Evolutionary conservation across 2,888 invertebrate species (phyloP).

Genomic region (Drosophila neonasuta): DNA sequence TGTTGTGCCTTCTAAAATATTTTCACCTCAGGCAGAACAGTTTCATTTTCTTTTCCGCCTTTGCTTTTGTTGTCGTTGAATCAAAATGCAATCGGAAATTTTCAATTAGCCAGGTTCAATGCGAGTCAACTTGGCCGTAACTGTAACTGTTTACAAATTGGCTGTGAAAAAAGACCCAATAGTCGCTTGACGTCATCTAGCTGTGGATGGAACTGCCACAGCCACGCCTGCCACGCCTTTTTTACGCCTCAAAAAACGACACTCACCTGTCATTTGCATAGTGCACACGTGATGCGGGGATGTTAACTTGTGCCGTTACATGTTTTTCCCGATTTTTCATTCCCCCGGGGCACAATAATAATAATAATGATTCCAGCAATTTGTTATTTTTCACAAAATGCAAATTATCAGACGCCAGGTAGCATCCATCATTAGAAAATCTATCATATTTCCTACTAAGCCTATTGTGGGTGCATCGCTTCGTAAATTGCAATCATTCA

Average conservation of each 20-base stretch:
- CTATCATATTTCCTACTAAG: constrained; percentile 26
- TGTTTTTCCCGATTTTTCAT: constrained; percentile 11
- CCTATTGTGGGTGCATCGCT: constrained; percentile 16
- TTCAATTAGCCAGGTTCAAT: constrained; percentile 17
- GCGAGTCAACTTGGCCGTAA: constrained; percentile 33
- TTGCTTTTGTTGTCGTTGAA: constrained; percentile 23
- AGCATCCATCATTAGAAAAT: constrained; percentile 25
- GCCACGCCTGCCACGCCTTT: constrained; percentile 21
- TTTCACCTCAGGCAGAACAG: background rate
- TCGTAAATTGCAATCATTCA: constrained; percentile 27
- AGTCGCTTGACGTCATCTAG: constrained; percentile 47
- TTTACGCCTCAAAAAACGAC: constrained; percentile 11
- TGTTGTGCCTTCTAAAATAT: background rate
- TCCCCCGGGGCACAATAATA: constrained; percentile 1
- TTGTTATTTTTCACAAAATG: constrained; percentile 27
- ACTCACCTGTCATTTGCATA: constrained; percentile 50
- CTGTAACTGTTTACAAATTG: constrained; percentile 50
- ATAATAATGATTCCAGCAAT: constrained; percentile 30
- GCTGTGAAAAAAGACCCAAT: constrained; percentile 30
- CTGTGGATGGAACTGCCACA: constrained; percentile 28
- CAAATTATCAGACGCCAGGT: constrained; percentile 30
- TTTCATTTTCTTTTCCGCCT: background rate
- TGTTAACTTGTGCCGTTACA: constrained; percentile 17
- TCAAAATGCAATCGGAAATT: constrained; percentile 39
- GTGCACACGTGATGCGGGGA: constrained; percentile 52